These are phyloP conservation scores for Pteronotus mesoamericanus DNA, from an alignment of 2,797 vertebrate species.

Conservation along the genomic window DNA sequence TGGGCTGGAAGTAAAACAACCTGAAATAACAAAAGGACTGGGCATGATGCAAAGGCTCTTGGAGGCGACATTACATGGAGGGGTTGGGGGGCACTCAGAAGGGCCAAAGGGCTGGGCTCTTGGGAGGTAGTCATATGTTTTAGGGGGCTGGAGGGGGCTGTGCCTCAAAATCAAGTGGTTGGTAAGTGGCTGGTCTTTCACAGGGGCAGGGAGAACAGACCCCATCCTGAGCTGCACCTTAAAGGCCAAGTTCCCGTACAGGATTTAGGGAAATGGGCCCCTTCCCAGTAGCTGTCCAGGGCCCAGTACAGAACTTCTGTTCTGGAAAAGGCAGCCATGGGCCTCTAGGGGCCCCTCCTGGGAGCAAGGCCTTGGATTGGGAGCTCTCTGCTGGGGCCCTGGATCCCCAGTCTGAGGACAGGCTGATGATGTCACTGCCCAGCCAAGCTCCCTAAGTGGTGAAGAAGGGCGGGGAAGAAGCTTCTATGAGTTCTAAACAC, in stretches of 20 bases:
- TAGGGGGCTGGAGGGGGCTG: neutral
- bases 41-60: neutral
- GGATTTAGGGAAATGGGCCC: neutral
- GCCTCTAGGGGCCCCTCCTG: neutral
- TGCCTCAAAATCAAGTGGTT: neutral
- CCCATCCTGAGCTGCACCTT: neutral
- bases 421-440: neutral
- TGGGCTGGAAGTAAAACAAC: slow-evolving; percentile 20
- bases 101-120: neutral
- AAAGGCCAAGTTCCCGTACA: neutral
- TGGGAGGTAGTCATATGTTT: neutral
- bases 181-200: neutral
- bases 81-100: too few species aligned
- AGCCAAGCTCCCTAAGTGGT: neutral
- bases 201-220: neutral
- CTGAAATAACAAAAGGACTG: slow-evolving; percentile 42
- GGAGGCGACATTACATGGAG: neutral
- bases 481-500: neutral
- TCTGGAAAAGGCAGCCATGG: neutral
- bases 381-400: neutral
- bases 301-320: neutral
- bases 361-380: neutral
- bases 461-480: neutral
- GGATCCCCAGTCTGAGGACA: neutral
- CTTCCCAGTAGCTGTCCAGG: neutral